Base-by-base conservation (phyloP, 2,797 vertebrate species). In the Alca torda region DNA sequence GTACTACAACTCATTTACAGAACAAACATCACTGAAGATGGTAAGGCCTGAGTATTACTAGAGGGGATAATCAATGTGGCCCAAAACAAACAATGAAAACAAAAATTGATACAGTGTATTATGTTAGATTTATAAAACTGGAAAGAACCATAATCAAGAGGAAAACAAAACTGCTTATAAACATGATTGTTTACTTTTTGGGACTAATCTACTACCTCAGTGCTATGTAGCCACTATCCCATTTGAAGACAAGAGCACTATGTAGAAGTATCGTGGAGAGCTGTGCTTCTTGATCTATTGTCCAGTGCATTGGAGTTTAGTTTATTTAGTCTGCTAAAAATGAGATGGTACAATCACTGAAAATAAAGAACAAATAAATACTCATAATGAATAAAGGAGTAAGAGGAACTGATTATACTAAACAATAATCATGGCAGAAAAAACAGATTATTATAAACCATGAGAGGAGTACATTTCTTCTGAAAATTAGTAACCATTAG, bases 81-180 rank as follows among this genome's bases (percentile, higher is more conserved):
- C 46, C 54, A 86, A 92, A 96, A 87, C 24, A 80, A 93, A 89
- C n/a, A 90, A 23, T 4, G 43, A 94, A 93, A 87, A 24, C 6
- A 21, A 69, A 87, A 91, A 84, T 9, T 84, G 23, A 87, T 63
- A 50, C 6, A 50, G 25, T 50, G 6, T 30, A 63, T 72, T 87
- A 46, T 18, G 11, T 30, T 79, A 82, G 68, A 33, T 73, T 82
- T 87, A 82, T 63, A 57, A 84, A 84, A 82, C 43, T 46, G 30
- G 59, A 61, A 87, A 54, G 82, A 92, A 84, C 17, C 2, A 20
- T 76, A 79, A 84, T 35, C 46, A 93, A 82, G 46, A 65, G 76
- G 20, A 90, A 93, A 90, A 75, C 24, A 76, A 90, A 75, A 69
- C 19, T 61, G 41, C 19, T 76, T 89, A 54, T 63, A 87, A 90